Base-by-base conservation (phyloP, 2,888 invertebrate genomes). In the Psylliodes chrysocephalus region DNA sequence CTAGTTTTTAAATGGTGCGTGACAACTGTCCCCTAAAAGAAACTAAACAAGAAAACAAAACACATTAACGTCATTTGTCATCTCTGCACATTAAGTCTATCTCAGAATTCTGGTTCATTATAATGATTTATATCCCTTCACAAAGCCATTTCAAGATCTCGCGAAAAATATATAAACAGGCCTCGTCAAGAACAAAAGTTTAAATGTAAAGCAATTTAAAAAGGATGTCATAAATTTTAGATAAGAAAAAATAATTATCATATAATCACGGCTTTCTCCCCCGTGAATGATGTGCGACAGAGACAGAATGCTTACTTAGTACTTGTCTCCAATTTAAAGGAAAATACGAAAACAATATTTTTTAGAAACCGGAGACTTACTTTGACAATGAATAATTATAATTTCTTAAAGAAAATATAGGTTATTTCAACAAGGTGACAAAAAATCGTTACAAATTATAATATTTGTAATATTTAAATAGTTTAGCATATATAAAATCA, bases 241-340 rank as follows among this genome's bases (percentile, higher is more conserved):
- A 61, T 62, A 62, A 62, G 35, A 25, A 42, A 54, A 38, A 59
- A 49, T 62, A 57, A 59, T 62, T 59, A 59, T 53, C 51, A 38
- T 55, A 60, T 49, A 54, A 62, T 52, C 59, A 54, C 25, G 14
- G 59, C 28, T 52, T 54, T 40, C n/a, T 57, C 25, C 40, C 10
- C 7, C 15, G 7, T 1, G 8, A 47, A 28, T 28, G 14, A 47
- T 28, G 25, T 25, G 14, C 7, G 22, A 25, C 22, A 22, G 7
- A 22, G 46, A 46, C 6, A 25, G 14, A 35, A 35, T 35, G 35
- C 35, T 35, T 14, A 35, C 35, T 35, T 35, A 35, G 10, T 35
- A 35, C 35, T 35, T 12, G 35, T 35, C 35, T 35, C 35, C n/a
- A 33, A 33, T 33, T 33, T 33, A 22, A 22, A 22, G 22, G 6